Evolutionary conservation across 2,888 invertebrate species (phyloP).

Genomic region (Epistrophe grossulariae): DNA sequence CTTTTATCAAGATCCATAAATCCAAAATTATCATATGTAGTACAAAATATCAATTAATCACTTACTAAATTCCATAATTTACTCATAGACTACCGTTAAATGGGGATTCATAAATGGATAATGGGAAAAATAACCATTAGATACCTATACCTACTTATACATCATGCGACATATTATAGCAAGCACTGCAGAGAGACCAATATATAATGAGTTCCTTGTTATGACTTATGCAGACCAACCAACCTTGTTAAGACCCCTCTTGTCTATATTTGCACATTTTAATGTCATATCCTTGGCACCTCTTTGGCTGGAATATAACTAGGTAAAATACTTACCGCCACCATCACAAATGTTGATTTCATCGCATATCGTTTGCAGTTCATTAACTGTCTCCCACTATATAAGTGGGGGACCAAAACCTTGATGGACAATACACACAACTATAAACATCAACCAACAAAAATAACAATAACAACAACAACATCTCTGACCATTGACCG

Average conservation of each 20-base stretch:
- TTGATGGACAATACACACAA: background rate
- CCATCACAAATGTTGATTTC: slow-evolving; percentile 47
- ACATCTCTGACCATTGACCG: slow-evolving; percentile 22
- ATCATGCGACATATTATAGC: slow-evolving; percentile 11
- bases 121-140: background rate
- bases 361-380: slow-evolving; percentile 75
- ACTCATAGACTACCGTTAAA: background rate
- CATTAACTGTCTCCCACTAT: slow-evolving; percentile 59
- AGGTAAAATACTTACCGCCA: slow-evolving; percentile 12
- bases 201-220: slow-evolving; percentile 1
- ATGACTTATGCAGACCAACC: slow-evolving; percentile 12
- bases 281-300: slow-evolving; percentile 70
- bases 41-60: too few species aligned
- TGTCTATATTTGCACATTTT: slow-evolving; percentile 55
- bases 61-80: too few species aligned
- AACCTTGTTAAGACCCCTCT: slow-evolving; percentile 56
- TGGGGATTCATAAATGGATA: background rate
- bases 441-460: background rate
- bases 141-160: too few species aligned
- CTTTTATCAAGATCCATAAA: too few species aligned
- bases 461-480: background rate
- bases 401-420: background rate
- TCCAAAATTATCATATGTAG: too few species aligned
- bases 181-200: background rate
- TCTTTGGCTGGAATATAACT: slow-evolving; percentile 5